These are phyloP conservation scores for Alca torda DNA, from an alignment of 2,797 vertebrate genomes.

Conservation along the genomic window DNA sequence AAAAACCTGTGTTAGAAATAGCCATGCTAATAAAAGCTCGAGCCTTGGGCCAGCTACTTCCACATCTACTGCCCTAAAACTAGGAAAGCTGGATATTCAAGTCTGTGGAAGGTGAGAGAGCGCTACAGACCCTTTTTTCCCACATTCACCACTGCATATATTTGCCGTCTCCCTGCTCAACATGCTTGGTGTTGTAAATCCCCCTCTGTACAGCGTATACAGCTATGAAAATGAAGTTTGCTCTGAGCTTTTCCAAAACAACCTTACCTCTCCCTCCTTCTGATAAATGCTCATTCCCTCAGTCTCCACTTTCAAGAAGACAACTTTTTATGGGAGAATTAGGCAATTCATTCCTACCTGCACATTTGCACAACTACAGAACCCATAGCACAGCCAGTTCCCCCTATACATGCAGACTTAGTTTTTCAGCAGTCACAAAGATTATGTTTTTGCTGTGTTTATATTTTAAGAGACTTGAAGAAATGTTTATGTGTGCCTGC, in stretches of 20 bases:
- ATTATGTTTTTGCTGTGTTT: background rate
- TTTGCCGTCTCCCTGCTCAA: background rate
- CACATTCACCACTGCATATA: background rate
- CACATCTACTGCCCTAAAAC: background rate
- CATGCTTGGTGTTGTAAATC: background rate
- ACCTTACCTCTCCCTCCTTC: background rate
- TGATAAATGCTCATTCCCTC: background rate
- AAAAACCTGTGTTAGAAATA: background rate
- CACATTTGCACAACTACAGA: background rate
- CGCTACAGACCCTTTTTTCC: accelerated
- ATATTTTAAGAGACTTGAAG: background rate
- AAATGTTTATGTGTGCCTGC: background rate
- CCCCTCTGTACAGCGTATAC: background rate
- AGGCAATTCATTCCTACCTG: background rate
- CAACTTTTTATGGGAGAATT: background rate
- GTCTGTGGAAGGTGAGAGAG: background rate
- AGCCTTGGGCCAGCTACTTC: background rate
- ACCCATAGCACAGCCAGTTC: background rate
- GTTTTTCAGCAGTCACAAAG: background rate
- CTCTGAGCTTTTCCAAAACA: background rate
- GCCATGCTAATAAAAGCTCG: accelerated
- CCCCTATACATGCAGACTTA: background rate
- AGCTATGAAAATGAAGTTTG: background rate
- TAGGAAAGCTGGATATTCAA: background rate
- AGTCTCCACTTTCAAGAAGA: background rate